Conservation (phyloP, 2,797 vertebrate genomes). For the Phoebastria nigripes region DNA sequence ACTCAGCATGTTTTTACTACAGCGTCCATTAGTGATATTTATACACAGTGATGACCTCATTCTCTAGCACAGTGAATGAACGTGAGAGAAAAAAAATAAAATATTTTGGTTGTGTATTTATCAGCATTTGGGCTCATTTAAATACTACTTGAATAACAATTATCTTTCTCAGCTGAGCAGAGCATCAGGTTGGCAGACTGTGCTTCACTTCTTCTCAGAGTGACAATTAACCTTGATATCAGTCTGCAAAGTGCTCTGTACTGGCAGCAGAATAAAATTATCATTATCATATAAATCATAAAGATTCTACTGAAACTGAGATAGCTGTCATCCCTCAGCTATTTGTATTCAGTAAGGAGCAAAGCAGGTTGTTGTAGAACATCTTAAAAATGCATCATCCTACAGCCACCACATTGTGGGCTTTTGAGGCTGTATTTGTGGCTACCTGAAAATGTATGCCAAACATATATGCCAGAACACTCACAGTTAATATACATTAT, state of each 20-base stretch:
- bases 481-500: neutral
- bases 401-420: neutral
- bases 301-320: constrained; percentile 32
- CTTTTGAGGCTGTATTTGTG: neutral
- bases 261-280: constrained; percentile 56
- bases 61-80: constrained; percentile 27
- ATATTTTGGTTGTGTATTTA: constrained; percentile 33
- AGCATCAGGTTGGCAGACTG: constrained; percentile 42
- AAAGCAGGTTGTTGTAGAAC: constrained; percentile 14
- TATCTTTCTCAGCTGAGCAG: constrained; percentile 43
- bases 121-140: constrained; percentile 30
- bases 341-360: neutral
- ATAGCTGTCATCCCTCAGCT: constrained; percentile 21
- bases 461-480: neutral
- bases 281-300: constrained; percentile 48
- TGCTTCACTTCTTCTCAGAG: constrained; percentile 49
- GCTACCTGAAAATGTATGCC: neutral
- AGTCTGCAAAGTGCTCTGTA: constrained; percentile 54
- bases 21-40: neutral
- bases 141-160: constrained; percentile 49
- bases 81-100: neutral
- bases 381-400: neutral
- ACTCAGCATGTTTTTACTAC: neutral
- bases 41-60: constrained; percentile 21
- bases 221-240: constrained; percentile 66